Percentiles rank a stretch among this genome's conserved stretches.
Conservation (phyloP, 2,888 invertebrate genomes). For the Phortica magna region DNA sequence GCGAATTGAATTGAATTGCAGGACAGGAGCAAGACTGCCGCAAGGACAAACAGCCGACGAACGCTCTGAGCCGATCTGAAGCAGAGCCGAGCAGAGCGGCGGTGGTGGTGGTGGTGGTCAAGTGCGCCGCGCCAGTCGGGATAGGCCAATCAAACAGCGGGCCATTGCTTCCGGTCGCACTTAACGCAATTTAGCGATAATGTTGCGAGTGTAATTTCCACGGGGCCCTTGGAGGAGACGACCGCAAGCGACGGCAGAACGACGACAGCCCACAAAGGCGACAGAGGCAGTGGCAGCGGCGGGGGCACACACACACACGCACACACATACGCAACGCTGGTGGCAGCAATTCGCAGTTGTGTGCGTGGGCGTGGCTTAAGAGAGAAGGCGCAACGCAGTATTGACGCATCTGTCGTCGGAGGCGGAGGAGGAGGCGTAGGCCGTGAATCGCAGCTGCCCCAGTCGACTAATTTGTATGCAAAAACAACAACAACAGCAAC, state of each 20-base stretch:
- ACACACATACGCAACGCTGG: too few relatives aligned
- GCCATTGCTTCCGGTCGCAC: conserved; percentile 57
- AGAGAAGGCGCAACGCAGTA: neutral
- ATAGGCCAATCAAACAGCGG: conserved; percentile 55
- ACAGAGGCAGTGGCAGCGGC: conserved; percentile 46
- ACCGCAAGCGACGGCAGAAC: neutral
- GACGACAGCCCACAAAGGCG: conserved; percentile 58
- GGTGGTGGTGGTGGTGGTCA: too few relatives aligned
- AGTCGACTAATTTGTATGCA: neutral
- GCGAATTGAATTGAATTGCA: neutral
- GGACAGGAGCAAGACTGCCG: neutral
- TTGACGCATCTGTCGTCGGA: neutral
- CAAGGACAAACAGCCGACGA: neutral
- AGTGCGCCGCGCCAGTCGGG: too few relatives aligned
- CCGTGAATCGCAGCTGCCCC: neutral
- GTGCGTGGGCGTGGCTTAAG: neutral
- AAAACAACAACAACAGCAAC: neutral
- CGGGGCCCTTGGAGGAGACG: conserved; percentile 48
- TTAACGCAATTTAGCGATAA: conserved; percentile 56
- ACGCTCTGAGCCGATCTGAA: neutral
- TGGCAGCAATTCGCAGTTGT: too few relatives aligned
- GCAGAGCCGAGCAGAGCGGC: neutral
- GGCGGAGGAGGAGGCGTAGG: too few relatives aligned
- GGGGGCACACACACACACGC: neutral
- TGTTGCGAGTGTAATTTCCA: conserved; percentile 54